Base-by-base conservation (phyloP, 2,797 vertebrate species). In the Bufotes viridis region DNA sequence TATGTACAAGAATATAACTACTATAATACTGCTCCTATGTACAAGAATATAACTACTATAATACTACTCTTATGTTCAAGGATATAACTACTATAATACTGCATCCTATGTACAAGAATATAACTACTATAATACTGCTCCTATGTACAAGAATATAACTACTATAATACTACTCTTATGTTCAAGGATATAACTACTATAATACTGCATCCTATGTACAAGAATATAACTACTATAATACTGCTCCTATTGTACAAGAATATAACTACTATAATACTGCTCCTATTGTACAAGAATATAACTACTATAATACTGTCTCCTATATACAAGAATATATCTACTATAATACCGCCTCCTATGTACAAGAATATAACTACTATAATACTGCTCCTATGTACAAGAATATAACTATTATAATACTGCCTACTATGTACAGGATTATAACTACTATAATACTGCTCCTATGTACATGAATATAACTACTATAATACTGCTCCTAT, bases 161-260 rank as follows among this genome's bases (percentile, higher is more conserved):
- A 65, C 63, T 65, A 65, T 65, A 65, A 65, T 65, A 65, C 63
- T 65, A 22, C 22, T 24, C 63, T 22, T 65, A 69, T 69, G 24
- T 69, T 26, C 65, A 69, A 69, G 65, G 26, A 69, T 69, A 69
- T 69, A 67, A 69, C 65, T 69, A 69, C 65, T 69, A 69, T 69
- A 69, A 69, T 69, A 69, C 65, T 69, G 24, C 60, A n/a, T 6
- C 65, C n/a, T 69, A 26, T 69, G 12, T 69, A 69, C 65, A 69
- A 69, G n/a, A 69, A 69, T 69, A 26, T 69, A 69, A 69, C n/a
- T 24, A 67, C n/a, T 67, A 65, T 24, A n/a, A 24, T 65, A 24
- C 63, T 24, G 13, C 57, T 13, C 13, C 57, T 13, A 13, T 14
- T 14, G 57, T 58, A 58, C 57, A 58, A 58, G 57, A 58, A 58